phyloP scores from a whole-genome alignment of 2,888 invertebrate species.

The Sturmia bella region DNA sequence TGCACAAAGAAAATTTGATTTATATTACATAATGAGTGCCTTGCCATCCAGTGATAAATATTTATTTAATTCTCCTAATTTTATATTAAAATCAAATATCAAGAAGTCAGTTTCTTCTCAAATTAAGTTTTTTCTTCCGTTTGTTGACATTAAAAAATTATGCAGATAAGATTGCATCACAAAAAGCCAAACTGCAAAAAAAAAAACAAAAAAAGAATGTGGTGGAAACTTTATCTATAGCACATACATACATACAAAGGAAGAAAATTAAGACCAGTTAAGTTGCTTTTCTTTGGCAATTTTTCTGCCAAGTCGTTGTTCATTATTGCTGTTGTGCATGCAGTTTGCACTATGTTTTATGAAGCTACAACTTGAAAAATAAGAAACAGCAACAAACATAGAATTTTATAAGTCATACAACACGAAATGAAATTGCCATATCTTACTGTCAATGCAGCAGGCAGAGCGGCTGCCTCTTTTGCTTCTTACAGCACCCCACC shows the following conservation, averaged over 20 bases:
- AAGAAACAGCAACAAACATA: constrained; percentile 43
- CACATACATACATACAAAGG: too few relatives aligned
- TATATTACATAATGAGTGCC: too few relatives aligned
- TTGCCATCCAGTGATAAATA: neutral
- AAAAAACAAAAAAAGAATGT: neutral
- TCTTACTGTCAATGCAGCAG: constrained; percentile 46
- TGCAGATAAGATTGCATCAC: constrained; percentile 17
- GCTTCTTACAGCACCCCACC: neutral
- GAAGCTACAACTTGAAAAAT: constrained; percentile 37
- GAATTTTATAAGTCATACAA: constrained; percentile 60
- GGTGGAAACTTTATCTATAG: constrained; percentile 38
- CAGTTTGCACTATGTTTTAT: constrained; percentile 15
- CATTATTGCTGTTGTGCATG: constrained; percentile 7
- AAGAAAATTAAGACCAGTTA: constrained; percentile 59
- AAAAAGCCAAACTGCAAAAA: neutral
- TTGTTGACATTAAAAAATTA: constrained; percentile 39
- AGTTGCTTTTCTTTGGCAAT: constrained; percentile 18
- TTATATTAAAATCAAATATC: constrained; percentile 48
- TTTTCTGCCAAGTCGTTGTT: neutral
- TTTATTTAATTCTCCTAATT: constrained; percentile 1
- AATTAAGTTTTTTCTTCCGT: constrained; percentile 12
- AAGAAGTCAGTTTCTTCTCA: constrained; percentile 10
- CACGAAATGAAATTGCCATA: constrained; percentile 60
- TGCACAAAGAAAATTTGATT: too few relatives aligned
- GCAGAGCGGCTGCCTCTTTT: neutral